Evolutionary conservation across 2,113 vertebrate genomes (phyloP).

Genomic region (Romanogobio albipinnatus): DNA sequence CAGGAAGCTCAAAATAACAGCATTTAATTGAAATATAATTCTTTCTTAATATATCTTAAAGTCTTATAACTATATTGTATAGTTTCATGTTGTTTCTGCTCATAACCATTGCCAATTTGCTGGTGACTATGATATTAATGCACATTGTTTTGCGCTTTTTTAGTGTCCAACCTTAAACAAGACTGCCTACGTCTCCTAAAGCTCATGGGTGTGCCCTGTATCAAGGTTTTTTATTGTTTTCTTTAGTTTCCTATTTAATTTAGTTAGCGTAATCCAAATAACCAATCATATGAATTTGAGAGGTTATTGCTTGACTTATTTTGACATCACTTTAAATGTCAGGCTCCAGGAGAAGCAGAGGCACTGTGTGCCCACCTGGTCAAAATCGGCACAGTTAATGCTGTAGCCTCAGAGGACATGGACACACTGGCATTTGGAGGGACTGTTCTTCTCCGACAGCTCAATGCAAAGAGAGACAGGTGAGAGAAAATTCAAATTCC

Average conservation of each 20-base stretch:
- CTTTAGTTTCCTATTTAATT: neutral
- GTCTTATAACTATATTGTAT: neutral
- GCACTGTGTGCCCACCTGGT: slow-evolving; percentile 78
- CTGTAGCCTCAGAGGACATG: slow-evolving; percentile 84
- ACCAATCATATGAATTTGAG: neutral
- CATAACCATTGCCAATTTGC: neutral
- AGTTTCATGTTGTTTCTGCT: neutral
- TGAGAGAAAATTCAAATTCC: slow-evolving; percentile 40
- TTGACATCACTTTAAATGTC: neutral
- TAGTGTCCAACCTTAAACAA: slow-evolving; percentile 67
- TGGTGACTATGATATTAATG: neutral
- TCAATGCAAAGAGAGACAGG: slow-evolving; percentile 73
- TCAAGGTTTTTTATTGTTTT: slow-evolving; percentile 59
- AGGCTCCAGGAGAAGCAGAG: slow-evolving; percentile 83
- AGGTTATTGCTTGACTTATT: neutral
- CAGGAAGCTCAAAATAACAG: neutral
- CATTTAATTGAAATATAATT: too few species aligned
- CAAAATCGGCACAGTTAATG: slow-evolving; percentile 67
- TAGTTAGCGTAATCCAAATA: neutral
- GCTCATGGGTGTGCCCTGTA: slow-evolving; percentile 76
- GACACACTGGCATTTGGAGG: slow-evolving; percentile 82
- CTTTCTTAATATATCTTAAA: too few species aligned
- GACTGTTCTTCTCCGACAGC: slow-evolving; percentile 73
- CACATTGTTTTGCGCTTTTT: slow-evolving; percentile 3
- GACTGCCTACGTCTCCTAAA: slow-evolving; percentile 72